phyloP scores from a whole-genome alignment of 1,140 invertebrate species.

The Brachionus rotundiformis region DNA sequence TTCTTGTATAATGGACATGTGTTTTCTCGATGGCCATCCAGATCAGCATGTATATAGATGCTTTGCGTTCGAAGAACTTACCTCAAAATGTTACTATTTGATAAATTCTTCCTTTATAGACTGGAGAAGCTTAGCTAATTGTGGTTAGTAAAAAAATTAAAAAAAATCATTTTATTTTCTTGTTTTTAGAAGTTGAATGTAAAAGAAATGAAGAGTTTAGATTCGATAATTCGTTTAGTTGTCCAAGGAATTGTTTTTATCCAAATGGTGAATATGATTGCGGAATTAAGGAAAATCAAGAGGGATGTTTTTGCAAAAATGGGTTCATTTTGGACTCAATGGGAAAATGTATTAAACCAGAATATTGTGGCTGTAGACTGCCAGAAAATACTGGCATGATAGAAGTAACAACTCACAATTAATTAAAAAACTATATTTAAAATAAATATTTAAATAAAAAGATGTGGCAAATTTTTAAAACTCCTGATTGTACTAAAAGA shows the following conservation, averaged over 20 bases:
- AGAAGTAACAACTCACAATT: background rate
- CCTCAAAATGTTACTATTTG: background rate
- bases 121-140: background rate
- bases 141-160: background rate
- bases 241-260: conserved; percentile 28
- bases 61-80: conserved; percentile 6
- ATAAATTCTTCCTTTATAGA: background rate
- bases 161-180: background rate
- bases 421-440: no score
- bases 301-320: conserved; percentile 36
- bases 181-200: background rate
- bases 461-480: background rate
- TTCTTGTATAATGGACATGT: conserved; percentile 21
- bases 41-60: background rate
- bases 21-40: background rate
- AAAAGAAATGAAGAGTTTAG: conserved; percentile 10
- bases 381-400: background rate
- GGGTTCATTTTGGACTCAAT: conserved; percentile 11
- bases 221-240: background rate
- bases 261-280: conserved; percentile 34
- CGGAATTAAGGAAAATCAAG: background rate
- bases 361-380: conserved; percentile 31
- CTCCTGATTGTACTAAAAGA: background rate
- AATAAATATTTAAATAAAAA: no score
- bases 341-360: conserved; percentile 18